Evolutionary conservation across 2,888 invertebrate genomes (phyloP).

Genomic region (Neoitamus cyanurus): DNA sequence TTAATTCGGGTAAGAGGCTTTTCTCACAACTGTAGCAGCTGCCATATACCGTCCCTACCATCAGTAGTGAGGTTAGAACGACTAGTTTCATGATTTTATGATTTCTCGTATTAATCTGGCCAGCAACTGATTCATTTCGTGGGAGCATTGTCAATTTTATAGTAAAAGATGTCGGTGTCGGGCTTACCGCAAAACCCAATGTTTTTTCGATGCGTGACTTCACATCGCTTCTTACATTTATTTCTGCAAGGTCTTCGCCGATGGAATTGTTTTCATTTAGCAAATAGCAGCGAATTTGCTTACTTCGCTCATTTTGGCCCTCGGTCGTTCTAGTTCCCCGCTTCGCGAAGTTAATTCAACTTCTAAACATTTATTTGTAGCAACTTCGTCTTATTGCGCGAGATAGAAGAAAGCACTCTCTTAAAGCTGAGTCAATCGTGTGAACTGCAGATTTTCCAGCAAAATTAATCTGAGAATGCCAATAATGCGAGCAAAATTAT

Average conservation of each 20-base stretch:
- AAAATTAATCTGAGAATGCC: too few relatives aligned
- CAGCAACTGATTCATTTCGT: not conserved
- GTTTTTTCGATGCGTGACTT: not conserved
- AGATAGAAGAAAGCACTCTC: not conserved
- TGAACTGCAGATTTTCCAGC: too few relatives aligned
- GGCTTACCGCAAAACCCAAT: not conserved
- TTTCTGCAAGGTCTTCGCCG: not conserved
- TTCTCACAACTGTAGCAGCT: constrained; percentile 47
- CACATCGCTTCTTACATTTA: not conserved
- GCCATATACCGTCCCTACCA: not conserved
- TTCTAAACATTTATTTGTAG: not conserved
- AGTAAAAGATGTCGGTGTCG: not conserved
- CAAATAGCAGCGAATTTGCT: not conserved
- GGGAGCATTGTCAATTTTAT: not conserved
- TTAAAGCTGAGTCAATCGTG: too few relatives aligned
- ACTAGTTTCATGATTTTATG: not conserved
- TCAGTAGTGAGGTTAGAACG: not conserved
- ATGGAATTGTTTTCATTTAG: not conserved
- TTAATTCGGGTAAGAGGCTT: constrained; percentile 56
- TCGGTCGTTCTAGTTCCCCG: not conserved
- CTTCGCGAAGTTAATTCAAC: too few relatives aligned
- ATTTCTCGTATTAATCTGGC: not conserved
- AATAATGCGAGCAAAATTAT: too few relatives aligned
- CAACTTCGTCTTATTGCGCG: not conserved
- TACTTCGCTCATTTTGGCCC: not conserved